Evolutionary conservation across 2,113 vertebrate genomes (phyloP).

Genomic region (Pachyramphus minor): DNA sequence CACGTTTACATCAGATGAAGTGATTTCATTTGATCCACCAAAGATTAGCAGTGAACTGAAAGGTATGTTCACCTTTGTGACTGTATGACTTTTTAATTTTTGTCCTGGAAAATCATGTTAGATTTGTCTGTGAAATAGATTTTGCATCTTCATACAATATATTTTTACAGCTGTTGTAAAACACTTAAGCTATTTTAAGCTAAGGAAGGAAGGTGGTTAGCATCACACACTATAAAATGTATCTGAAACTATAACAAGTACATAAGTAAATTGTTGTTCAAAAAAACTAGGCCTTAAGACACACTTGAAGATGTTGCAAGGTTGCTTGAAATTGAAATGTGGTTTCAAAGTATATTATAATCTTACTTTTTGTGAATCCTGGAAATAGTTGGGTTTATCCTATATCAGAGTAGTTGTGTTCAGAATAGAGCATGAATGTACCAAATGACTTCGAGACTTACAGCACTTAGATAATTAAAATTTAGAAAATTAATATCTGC

Average conservation of each 20-base stretch:
- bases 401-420: not conserved
- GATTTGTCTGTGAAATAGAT: not conserved
- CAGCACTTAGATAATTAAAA: not conserved
- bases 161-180: not conserved
- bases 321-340: not conserved
- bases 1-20: slow-evolving; percentile 50
- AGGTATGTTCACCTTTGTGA: slow-evolving; percentile 53
- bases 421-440: not conserved
- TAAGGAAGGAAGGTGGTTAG: not conserved
- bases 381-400: not conserved
- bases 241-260: not conserved
- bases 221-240: not conserved
- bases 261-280: not conserved
- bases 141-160: not conserved
- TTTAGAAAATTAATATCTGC: not conserved
- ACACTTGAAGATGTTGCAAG: not conserved
- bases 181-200: not conserved
- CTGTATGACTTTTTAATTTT: not conserved
- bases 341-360: not conserved
- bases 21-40: not conserved
- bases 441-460: not conserved
- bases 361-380: not conserved
- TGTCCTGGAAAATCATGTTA: not conserved
- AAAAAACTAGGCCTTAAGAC: not conserved
- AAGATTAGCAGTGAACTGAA: slow-evolving; percentile 48